Evolutionary conservation across 2,888 invertebrate genomes (phyloP).

Genomic region (Yponomeuta malinellus): DNA sequence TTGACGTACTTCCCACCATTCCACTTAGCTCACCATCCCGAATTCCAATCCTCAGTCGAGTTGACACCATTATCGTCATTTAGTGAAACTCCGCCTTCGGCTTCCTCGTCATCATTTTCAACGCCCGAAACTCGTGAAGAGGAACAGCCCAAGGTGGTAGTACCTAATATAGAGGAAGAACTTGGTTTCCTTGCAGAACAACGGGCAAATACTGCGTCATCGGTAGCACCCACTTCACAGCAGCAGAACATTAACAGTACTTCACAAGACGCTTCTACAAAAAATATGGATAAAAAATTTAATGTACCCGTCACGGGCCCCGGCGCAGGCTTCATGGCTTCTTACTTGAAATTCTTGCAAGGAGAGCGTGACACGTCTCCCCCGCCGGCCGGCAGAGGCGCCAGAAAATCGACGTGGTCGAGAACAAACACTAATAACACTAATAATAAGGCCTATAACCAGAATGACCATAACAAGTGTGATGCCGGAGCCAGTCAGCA

Average conservation of each 20-base stretch:
- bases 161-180: constrained; percentile 93
- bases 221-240: constrained; percentile 71
- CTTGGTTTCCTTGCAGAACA: constrained; percentile 85
- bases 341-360: constrained; percentile 89
- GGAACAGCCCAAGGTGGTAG: constrained; percentile 88
- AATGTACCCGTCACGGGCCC: constrained; percentile 76
- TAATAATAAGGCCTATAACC: constrained; percentile 53
- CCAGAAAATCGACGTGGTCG: constrained; percentile 81
- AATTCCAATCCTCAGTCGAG: constrained; percentile 80
- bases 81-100: constrained; percentile 75
- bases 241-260: constrained; percentile 66
- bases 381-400: constrained; percentile 81
- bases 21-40: constrained; percentile 82
- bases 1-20: constrained; percentile 87
- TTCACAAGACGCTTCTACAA: constrained; percentile 66
- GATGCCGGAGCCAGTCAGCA: constrained; percentile 52
- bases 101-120: constrained; percentile 74
- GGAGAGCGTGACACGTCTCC: constrained; percentile 89
- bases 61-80: constrained; percentile 77
- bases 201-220: constrained; percentile 68
- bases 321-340: constrained; percentile 89
- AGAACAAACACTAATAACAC: constrained; percentile 62
- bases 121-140: constrained; percentile 78
- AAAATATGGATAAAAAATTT: constrained; percentile 78
- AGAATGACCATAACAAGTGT: constrained; percentile 59